Evolutionary conservation across 2,797 vertebrate genomes (phyloP).

Genomic region (Taenioides sp.): DNA sequence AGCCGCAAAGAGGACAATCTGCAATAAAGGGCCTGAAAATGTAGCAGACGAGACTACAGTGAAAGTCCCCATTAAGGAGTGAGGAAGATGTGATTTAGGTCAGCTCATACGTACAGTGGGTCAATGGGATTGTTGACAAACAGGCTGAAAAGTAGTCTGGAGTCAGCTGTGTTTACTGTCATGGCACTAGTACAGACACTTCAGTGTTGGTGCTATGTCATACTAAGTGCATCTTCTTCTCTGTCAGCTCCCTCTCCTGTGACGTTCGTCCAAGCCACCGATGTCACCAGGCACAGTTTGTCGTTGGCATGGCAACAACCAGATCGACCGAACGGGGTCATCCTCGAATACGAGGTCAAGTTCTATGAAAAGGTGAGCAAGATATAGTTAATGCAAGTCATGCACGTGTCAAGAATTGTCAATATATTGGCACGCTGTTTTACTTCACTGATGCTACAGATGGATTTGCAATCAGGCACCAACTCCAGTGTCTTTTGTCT

Average conservation of each 20-base stretch:
- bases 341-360: slow-evolving; percentile 98
- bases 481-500: slow-evolving; percentile 46
- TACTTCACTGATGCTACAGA: slow-evolving; percentile 27
- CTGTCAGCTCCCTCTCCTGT: slow-evolving; percentile 90
- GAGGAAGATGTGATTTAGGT: slow-evolving; percentile 47
- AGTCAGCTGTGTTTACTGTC: not conserved
- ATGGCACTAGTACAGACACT: not conserved
- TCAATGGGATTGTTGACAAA: slow-evolving; percentile 49
- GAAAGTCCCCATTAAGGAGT: slow-evolving; percentile 32
- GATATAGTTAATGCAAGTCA: slow-evolving; percentile 45
- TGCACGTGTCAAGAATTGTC: slow-evolving; percentile 35
- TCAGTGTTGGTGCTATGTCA: slow-evolving; percentile 5
- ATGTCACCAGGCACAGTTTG: slow-evolving; percentile 93
- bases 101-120: slow-evolving; percentile 47
- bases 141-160: not conserved
- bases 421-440: slow-evolving; percentile 38
- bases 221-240: slow-evolving; percentile 20
- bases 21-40: slow-evolving; percentile 17
- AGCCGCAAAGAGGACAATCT: slow-evolving; percentile 38
- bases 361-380: slow-evolving; percentile 96
- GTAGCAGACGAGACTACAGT: slow-evolving; percentile 31
- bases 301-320: slow-evolving; percentile 95
- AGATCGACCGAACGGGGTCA: slow-evolving; percentile 94
- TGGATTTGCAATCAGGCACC: slow-evolving; percentile 40
- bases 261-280: slow-evolving; percentile 89